These are phyloP conservation scores for Stenotaenia linearis DNA, from an alignment of 2,888 invertebrate genomes.

Conservation along the genomic window DNA sequence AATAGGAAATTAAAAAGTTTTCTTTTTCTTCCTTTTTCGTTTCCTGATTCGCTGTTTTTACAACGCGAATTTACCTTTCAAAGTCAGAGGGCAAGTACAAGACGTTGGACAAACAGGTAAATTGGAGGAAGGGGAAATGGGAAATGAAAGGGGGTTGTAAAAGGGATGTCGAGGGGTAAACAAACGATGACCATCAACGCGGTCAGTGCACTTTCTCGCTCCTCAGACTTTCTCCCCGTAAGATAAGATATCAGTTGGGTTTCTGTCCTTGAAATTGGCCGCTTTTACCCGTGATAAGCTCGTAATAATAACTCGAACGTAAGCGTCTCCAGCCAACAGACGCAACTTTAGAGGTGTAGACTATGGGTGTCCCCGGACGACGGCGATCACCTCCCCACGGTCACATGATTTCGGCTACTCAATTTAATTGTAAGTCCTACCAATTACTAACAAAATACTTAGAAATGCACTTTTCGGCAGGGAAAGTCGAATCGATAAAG, in stretches of 20 bases:
- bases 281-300: conserved; percentile 1
- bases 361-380: background rate
- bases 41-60: background rate
- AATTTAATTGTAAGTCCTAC: background rate
- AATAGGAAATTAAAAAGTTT: background rate
- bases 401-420: background rate
- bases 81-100: background rate
- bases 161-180: background rate
- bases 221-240: conserved; percentile 12
- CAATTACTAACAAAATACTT: no score
- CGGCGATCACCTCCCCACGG: background rate
- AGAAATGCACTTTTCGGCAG: no score
- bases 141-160: background rate
- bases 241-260: background rate
- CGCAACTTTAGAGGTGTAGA: background rate
- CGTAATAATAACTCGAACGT: conserved; percentile 6
- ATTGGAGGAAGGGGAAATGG: background rate
- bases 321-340: background rate
- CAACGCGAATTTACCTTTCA: background rate
- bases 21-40: background rate
- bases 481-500: background rate
- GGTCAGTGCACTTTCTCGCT: conserved; percentile 21
- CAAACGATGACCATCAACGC: conserved; percentile 10
- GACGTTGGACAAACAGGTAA: background rate
- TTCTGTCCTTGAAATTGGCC: conserved; percentile 16